Evolutionary conservation across 1,140 invertebrate species (phyloP), one percentile per base, ranked within the genome.

Genomic region (Forficula auricularia): DNA sequence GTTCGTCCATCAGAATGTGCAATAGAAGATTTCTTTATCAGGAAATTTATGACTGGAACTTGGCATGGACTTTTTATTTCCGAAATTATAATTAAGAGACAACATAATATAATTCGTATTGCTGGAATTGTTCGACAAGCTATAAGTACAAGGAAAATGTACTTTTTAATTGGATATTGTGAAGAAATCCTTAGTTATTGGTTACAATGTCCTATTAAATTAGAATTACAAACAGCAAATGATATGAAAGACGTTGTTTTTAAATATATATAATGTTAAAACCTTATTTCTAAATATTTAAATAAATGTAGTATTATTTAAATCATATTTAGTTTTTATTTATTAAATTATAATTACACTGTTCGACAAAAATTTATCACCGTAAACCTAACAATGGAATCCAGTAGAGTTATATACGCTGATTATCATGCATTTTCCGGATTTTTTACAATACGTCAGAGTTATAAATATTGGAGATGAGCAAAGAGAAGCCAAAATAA

Each of bases 241-340:
- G 72, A 77, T 52, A 75, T 68, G 54, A 72, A 78, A 56, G 77
- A 82, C 65, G 71, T 87, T 48, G 63, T 91, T 43, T 90, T 83
- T 57, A 92, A 90, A 65, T 86, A 88, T 66, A 82, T 91, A 58
- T 94, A 83, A 65, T n/a, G n/a, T n/a, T n/a, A n/a, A n/a, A n/a
- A n/a, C n/a, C n/a, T n/a, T n/a, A n/a, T n/a, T n/a, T n/a, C n/a
- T n/a, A n/a, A n/a, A n/a, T n/a, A n/a, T n/a, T n/a, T n/a, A n/a
- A n/a, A n/a, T n/a, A n/a, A n/a, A n/a, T n/a, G n/a, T n/a, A n/a
- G n/a, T n/a, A n/a, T n/a, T n/a, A n/a, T n/a, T n/a, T n/a, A n/a
- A n/a, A n/a, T n/a, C n/a, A n/a, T n/a, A n/a, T n/a, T n/a, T n/a
- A n/a, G n/a, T n/a, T n/a, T n/a, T n/a, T n/a, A n/a, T n/a, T n/a